phyloP scores from a whole-genome alignment of 2,113 vertebrate genomes.

The Leiothrix lutea region DNA sequence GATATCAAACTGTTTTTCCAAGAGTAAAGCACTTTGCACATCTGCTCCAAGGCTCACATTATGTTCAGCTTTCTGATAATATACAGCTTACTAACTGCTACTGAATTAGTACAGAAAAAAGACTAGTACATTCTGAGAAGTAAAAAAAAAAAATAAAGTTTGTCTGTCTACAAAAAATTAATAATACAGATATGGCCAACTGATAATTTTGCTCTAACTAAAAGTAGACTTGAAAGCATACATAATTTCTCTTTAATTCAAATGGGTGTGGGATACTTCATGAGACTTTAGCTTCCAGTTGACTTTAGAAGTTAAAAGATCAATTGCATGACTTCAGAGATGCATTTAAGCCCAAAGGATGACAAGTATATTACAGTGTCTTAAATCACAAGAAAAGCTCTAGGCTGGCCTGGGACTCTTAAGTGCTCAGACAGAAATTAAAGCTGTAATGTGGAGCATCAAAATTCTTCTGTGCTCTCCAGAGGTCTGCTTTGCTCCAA shows the following conservation, averaged over 20 bases:
- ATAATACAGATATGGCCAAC: neutral
- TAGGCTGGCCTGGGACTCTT: neutral
- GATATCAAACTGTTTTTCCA: neutral
- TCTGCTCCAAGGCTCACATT: neutral
- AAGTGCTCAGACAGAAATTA: conserved; percentile 44
- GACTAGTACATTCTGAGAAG: neutral
- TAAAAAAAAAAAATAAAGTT: neutral
- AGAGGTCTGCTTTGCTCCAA: neutral
- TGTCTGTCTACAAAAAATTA: neutral
- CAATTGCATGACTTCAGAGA: conserved; percentile 36
- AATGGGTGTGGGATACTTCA: conserved; percentile 15
- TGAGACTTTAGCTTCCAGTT: conserved; percentile 23
- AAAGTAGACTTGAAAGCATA: conserved; percentile 31
- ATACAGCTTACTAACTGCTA: neutral
- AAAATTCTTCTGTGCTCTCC: neutral
- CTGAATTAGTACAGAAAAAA: neutral
- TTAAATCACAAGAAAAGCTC: conserved; percentile 41
- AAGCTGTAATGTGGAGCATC: conserved; percentile 5
- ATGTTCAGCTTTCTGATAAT: neutral
- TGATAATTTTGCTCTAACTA: neutral
- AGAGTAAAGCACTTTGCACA: neutral
- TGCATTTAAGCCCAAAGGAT: conserved; percentile 6
- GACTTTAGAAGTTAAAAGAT: conserved; percentile 43
- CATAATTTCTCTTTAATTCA: conserved; percentile 21
- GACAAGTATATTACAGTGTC: conserved; percentile 1